Conservation (phyloP, 2,888 invertebrate species). For the Drosophila tanythrix region DNA sequence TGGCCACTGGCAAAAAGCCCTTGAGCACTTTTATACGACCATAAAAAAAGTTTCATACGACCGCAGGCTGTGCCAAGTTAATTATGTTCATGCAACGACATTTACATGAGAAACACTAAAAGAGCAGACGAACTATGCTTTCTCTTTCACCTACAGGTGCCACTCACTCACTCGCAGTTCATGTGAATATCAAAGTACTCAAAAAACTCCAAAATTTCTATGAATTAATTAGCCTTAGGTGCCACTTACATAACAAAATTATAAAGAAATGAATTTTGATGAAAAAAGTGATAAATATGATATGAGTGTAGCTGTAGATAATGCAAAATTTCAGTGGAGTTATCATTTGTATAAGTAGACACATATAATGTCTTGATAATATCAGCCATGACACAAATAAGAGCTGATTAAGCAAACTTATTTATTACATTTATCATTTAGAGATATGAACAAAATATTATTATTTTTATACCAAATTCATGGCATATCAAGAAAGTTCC, state of each 20-base stretch:
- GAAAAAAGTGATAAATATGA: neutral
- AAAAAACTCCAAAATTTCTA: conserved; percentile 28
- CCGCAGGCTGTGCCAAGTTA: conserved; percentile 62
- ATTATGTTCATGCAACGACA: conserved; percentile 72
- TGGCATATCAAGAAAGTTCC: neutral
- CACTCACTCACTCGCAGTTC: conserved; percentile 1
- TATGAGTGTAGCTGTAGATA: neutral
- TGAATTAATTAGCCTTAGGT: conserved; percentile 64
- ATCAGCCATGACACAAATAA: neutral
- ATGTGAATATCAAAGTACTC: conserved; percentile 51
- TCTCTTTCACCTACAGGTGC: conserved; percentile 11
- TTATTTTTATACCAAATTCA: neutral
- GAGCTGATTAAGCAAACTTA: neutral
- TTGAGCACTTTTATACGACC: conserved; percentile 55
- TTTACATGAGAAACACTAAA: conserved; percentile 66
- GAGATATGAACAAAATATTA: neutral
- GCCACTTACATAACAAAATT: conserved; percentile 66
- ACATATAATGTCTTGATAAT: neutral
- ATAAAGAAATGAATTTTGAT: conserved; percentile 48
- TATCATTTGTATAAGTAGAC: conserved; percentile 6
- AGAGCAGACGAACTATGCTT: conserved; percentile 35
- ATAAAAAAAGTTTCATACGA: conserved; percentile 50
- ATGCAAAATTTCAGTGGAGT: neutral
- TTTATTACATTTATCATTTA: neutral
- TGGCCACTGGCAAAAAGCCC: conserved; percentile 38